Conservation (phyloP, 2,113 vertebrate genomes). For the Nesoenas mayeri region DNA sequence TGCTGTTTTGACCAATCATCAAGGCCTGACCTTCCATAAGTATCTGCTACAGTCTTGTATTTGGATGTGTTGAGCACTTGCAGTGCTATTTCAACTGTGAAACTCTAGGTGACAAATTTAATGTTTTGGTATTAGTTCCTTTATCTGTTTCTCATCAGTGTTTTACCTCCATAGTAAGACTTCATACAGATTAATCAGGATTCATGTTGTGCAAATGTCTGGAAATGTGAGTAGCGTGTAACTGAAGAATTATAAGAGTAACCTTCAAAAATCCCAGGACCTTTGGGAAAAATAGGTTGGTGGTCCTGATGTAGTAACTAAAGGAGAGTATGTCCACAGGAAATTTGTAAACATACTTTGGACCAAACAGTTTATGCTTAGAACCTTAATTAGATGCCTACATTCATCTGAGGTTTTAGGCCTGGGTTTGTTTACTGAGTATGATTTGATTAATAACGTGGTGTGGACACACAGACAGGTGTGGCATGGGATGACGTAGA, state of each 20-base stretch:
- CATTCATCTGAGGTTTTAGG: neutral
- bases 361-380: neutral
- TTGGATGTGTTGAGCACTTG: neutral
- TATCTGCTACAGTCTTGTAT: neutral
- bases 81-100: neutral
- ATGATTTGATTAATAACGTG: neutral
- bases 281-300: neutral
- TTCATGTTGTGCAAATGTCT: neutral
- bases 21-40: neutral
- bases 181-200: neutral
- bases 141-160: conserved; percentile 6
- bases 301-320: neutral
- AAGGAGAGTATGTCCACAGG: neutral
- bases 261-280: neutral
- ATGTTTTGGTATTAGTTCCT: conserved; percentile 10
- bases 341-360: neutral
- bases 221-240: neutral
- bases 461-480: neutral
- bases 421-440: neutral
- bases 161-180: neutral
- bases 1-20: neutral
- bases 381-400: neutral
- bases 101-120: neutral
- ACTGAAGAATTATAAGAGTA: neutral
- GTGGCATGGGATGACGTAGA: neutral